phyloP scores from a whole-genome alignment of 2,888 invertebrate species.

The Tetropium fuscum region DNA sequence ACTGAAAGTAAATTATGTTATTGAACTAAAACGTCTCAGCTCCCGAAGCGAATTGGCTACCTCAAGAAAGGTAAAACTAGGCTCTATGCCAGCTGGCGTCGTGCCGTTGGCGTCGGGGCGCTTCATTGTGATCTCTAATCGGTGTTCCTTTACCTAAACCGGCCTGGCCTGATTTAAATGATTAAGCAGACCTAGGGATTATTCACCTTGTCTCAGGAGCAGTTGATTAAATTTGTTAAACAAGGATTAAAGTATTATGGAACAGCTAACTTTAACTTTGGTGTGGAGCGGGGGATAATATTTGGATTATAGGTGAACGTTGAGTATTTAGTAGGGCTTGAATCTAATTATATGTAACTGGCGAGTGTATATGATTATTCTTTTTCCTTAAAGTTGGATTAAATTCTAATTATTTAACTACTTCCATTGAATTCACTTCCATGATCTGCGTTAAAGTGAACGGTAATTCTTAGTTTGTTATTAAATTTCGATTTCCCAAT shows the following conservation, averaged over 20 bases:
- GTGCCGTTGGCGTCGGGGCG: constrained; percentile 48
- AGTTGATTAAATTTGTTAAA: constrained; percentile 36
- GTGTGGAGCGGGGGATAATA: constrained; percentile 11
- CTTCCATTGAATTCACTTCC: background rate
- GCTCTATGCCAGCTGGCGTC: constrained; percentile 51
- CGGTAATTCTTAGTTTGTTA: too few relatives aligned
- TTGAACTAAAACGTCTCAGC: too few relatives aligned
- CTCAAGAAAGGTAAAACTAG: constrained; percentile 30
- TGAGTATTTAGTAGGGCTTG: background rate
- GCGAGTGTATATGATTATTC: background rate
- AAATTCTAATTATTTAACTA: too few relatives aligned
- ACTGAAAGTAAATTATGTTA: too few relatives aligned
- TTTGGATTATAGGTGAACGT: constrained; percentile 20
- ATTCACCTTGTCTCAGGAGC: constrained; percentile 30
- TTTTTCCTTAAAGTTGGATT: too few relatives aligned
- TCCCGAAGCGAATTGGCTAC: background rate
- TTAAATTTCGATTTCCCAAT: too few relatives aligned
- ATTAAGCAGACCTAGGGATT: constrained; percentile 31
- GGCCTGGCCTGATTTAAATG: constrained; percentile 32
- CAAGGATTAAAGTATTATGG: constrained; percentile 32
- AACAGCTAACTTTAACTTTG: constrained; percentile 3
- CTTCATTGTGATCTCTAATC: constrained; percentile 46
- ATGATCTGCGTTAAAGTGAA: background rate
- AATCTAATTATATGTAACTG: background rate
- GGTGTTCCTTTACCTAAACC: constrained; percentile 17